Percentiles rank a stretch among this genome's conserved stretches.
These are phyloP conservation scores for Tetramorium alpestre DNA, from an alignment of 1,140 invertebrate species.

Conservation along the genomic window DNA sequence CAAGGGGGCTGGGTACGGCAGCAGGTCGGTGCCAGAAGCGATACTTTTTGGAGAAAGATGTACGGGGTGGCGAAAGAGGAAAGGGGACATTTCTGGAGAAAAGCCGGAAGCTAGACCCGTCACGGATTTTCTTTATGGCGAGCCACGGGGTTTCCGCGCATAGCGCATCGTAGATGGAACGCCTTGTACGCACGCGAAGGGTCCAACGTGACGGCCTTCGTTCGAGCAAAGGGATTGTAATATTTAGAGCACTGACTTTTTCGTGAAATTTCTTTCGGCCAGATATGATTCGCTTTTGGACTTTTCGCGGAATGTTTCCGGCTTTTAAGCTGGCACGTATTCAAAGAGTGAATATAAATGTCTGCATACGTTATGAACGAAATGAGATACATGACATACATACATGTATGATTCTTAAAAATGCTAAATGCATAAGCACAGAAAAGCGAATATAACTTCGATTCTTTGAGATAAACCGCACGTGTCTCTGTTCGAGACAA, in stretches of 20 bases:
- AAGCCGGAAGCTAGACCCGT: constrained; percentile 76
- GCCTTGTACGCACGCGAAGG: constrained; percentile 40
- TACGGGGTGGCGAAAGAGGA: constrained; percentile 37
- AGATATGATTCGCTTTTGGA: constrained; percentile 41
- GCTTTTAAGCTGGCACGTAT: constrained; percentile 57
- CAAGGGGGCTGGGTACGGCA: constrained; percentile 42
- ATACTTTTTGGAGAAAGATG: constrained; percentile 63
- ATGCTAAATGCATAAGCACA: neutral
- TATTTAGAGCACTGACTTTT: constrained; percentile 59
- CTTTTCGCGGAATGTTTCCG: constrained; percentile 51
- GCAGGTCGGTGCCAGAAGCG: constrained; percentile 62
- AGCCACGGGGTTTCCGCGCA: constrained; percentile 69
- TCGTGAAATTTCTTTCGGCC: constrained; percentile 43
- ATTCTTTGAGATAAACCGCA: neutral
- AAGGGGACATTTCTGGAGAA: constrained; percentile 44
- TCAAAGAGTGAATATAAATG: constrained; percentile 22
- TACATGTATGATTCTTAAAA: neutral
- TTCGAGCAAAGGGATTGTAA: constrained; percentile 57
- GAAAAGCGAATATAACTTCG: neutral
- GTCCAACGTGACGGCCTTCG: constrained; percentile 32
- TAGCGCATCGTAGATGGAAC: constrained; percentile 20
- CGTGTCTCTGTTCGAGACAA: neutral
- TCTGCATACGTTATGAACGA: constrained; percentile 30
- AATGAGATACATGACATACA: neutral
- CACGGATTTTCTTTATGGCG: constrained; percentile 77